Percentiles rank a stretch among this genome's conserved stretches.
phyloP scores from a whole-genome alignment of 37 sponge, comb jelly and placozoan species.

The Spongilla lacustris region DNA sequence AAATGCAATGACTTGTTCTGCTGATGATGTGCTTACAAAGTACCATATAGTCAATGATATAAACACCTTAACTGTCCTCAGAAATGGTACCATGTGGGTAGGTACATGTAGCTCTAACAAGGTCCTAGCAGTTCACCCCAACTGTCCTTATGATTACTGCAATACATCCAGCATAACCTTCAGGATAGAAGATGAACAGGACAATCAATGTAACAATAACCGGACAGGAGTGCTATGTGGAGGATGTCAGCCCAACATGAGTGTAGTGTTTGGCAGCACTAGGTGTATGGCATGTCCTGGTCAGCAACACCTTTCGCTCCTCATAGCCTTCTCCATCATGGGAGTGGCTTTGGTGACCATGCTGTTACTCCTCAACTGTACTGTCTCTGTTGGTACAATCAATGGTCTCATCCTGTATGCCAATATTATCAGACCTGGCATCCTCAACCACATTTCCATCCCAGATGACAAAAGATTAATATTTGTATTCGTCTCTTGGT shows the following conservation, averaged over 20 bases:
- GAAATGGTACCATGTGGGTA: no score
- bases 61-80: no score
- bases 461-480: no score
- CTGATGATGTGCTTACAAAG: no score
- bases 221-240: constrained; percentile 5
- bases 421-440: neutral
- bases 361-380: neutral
- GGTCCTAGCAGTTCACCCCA: no score
- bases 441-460: neutral
- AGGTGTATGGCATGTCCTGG: neutral
- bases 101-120: no score
- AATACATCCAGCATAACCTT: neutral
- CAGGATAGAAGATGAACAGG: neutral
- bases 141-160: constrained; percentile 12
- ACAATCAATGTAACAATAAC: neutral
- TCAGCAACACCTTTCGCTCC: neutral
- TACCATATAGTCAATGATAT: no score
- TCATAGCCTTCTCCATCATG: neutral
- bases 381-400: neutral
- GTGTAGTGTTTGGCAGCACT: neutral
- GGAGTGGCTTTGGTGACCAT: neutral
- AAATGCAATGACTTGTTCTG: no score
- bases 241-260: neutral
- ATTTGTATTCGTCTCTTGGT: neutral
- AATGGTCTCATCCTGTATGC: constrained; percentile 8